Evolutionary conservation across 2,888 invertebrate species (phyloP).

Genomic region (Mesorhabditis belari): DNA sequence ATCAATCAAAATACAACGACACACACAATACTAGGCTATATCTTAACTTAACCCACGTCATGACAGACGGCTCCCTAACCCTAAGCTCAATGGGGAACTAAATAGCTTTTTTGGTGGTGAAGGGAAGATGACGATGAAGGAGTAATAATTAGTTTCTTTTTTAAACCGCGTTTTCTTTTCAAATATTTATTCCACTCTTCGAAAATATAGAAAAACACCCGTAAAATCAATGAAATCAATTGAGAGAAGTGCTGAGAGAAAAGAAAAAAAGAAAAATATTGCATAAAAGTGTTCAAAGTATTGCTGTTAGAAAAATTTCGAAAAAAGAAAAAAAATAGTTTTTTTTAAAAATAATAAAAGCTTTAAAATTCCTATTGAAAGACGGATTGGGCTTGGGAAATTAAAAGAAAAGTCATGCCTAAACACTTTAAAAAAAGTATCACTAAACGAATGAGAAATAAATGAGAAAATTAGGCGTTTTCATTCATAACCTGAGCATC

Average conservation of each 20-base stretch:
- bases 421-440: neutral
- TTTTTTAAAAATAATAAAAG: no score
- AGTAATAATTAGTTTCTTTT: neutral
- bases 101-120: no score
- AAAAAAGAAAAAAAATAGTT: no score
- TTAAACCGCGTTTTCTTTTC: neutral
- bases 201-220: neutral
- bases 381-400: conserved; percentile 8
- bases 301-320: no score
- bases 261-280: conserved; percentile 8
- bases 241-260: conserved; percentile 4
- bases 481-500: neutral
- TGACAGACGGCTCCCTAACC: no score
- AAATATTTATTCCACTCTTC: neutral
- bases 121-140: neutral
- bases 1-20: no score
- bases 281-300: no score
- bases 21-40: no score
- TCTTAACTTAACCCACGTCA: no score
- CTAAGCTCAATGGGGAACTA: no score
- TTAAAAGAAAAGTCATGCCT: neutral
- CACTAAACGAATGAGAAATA: conserved; percentile 1
- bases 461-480: neutral
- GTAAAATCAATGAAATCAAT: neutral
- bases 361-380: neutral